Base-by-base conservation (phyloP, 2,888 invertebrate genomes). In the Troilus luridus region DNA sequence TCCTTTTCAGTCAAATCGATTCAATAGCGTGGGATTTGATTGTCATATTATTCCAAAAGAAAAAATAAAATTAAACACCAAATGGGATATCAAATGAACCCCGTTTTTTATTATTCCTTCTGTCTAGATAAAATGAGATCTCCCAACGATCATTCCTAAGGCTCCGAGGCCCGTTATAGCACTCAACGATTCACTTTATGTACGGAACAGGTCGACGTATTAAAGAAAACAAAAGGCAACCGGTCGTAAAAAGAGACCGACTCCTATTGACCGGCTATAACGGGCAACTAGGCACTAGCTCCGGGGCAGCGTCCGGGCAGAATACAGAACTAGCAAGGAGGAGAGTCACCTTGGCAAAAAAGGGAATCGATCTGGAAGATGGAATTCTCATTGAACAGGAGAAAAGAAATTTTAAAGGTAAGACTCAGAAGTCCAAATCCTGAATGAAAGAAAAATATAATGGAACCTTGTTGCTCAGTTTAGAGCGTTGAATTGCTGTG, bases 201-300 rank as follows among this genome's bases (percentile, higher is more conserved):
- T 77, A 77, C 72, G 72, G 72, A 77, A 41, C 72, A 77, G 72
- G 72, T 77, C 72, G 56, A 85, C n/a, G 85, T 56, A 85, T 85
- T 56, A 85, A 85, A 85, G 85, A 58, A 85, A 85, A 85, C 85
- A 85, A 85, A 85, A 85, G 85, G 56, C 1, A 41, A 85, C 85
- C 54, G 85, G 85, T 56, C n/a, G 17, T 56, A 85, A 58, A 85
- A 85, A 58, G 85, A 54, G 21, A 85, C 56, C 85, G 85, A 85
- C 72, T 77, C 72, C 56, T 85, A 85, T 85, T 58, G 85, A 85
- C 12, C 56, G n/a, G 10, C 85, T 85, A 85, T 85, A 85, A 85
- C 85, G 85, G 85, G 85, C 56, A n/a, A 77, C 72, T 77, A 77
- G 27, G 72, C 72, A 77, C 72, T 67, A 14, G 24, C 67, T 77